Percentiles rank a stretch among this genome's conserved stretches.
Conservation (phyloP, 2,888 invertebrate genomes). For the Drosophila vallismaia region DNA sequence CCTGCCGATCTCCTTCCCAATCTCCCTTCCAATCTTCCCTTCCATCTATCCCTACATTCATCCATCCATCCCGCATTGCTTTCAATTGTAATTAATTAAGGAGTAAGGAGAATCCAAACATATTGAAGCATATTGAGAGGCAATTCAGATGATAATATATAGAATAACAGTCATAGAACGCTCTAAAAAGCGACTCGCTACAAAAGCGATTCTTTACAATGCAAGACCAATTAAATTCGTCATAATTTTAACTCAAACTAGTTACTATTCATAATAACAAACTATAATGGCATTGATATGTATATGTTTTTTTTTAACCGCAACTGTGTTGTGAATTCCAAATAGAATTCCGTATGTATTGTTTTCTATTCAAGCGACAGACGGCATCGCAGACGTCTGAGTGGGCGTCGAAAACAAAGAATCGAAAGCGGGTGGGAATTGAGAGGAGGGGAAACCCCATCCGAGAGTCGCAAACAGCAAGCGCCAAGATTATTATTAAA, state of each 20-base stretch:
- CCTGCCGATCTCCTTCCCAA: too few relatives aligned
- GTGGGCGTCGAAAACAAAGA: constrained; percentile 61
- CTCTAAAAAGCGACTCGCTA: too few relatives aligned
- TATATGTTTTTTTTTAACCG: constrained; percentile 16
- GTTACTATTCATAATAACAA: constrained; percentile 18
- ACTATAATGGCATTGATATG: constrained; percentile 60
- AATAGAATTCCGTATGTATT: not conserved
- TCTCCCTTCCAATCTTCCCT: too few relatives aligned
- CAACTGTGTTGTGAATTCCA: constrained; percentile 18
- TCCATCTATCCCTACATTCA: too few relatives aligned
- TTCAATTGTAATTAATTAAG: constrained; percentile 23
- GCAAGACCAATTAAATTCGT: not conserved
- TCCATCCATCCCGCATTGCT: constrained; percentile 13
- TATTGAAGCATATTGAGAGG: not conserved
- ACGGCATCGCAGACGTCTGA: constrained; percentile 64
- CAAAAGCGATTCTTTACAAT: too few relatives aligned
- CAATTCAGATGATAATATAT: not conserved
- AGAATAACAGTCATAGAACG: too few relatives aligned
- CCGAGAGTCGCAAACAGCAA: constrained; percentile 61
- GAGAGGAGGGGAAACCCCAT: constrained; percentile 44
- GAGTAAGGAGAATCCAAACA: not conserved
- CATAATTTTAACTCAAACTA: not conserved
- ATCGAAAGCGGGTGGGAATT: constrained; percentile 13
- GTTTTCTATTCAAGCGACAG: constrained; percentile 42
- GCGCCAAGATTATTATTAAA: constrained; percentile 61